Base-by-base conservation (phyloP, 2,797 vertebrate species). In the Tiaroga cobitis region DNA sequence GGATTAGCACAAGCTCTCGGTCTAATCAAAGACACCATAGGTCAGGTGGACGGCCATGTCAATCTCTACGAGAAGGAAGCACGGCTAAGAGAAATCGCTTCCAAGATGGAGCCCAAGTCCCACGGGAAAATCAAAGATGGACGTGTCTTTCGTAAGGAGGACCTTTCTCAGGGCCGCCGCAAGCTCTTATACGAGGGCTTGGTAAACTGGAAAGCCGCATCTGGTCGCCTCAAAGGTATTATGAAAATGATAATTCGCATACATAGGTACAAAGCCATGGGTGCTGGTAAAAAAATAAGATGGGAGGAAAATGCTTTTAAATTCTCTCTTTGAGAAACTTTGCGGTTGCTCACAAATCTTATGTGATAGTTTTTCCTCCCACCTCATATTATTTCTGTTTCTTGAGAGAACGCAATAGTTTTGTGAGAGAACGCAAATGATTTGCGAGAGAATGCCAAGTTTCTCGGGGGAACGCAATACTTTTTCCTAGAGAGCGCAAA, bases 141-240 rank as follows among this genome's bases (percentile, higher is more conserved):
- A 0, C 93, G 96, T 3, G 91, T 96, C 29, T 99, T 99, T 92
- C 93, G 96, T 46, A 96, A 96, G 78, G 97, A 98, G 87, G 96
- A 99, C 89, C 93, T 99, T 90, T 92, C 93, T 1, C 95, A 86
- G 85, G 92, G 91, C 41, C 92, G 93, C 2, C 92, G 97, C 65
- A 87, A 88, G 69, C 96, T 99, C 1, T 93, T 96, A 1, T 92
- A 97, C 1, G 96, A 97, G 69, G 97, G 97, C 76, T 93, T 91
- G 0, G 95, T 99, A 32, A 97, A 94, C 94, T 98, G 97, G 97
- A 99, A 97, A 89, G 96, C 96, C 15, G 95, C 97, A 0, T 98
- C 98, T 0, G 98, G 98, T 39, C 92, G 98, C 9, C 94, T 99
- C 79, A 99, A 99, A 97, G 98, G 98, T 99, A 87, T 18, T 26